Evolutionary conservation across 2,888 invertebrate genomes (phyloP).

Genomic region (Harpalus rubripes): DNA sequence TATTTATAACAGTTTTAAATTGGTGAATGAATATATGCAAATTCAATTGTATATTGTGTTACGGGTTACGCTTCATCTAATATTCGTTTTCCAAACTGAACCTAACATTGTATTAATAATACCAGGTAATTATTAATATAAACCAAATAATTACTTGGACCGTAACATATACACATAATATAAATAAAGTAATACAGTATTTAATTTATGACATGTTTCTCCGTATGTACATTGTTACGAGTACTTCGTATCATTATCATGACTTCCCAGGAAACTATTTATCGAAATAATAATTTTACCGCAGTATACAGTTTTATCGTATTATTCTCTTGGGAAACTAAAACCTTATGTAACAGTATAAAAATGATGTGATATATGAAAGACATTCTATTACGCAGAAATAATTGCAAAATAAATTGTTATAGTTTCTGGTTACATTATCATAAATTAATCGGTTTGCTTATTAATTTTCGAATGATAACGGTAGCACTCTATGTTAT

Average conservation of each 20-base stretch:
- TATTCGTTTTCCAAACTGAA: too few relatives aligned
- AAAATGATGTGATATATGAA: conserved; percentile 30
- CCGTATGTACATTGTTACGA: conserved; percentile 6
- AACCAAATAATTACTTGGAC: too few relatives aligned
- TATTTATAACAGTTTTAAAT: background rate
- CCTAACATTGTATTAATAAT: too few relatives aligned
- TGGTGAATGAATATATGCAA: background rate
- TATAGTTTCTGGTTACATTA: conserved; percentile 19
- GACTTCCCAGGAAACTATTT: conserved; percentile 37
- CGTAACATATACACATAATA: background rate
- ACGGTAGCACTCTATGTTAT: conserved; percentile 9
- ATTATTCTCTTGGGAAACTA: conserved; percentile 41
- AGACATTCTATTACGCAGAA: conserved; percentile 9
- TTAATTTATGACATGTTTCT: conserved; percentile 20
- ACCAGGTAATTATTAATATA: too few relatives aligned
- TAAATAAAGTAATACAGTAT: conserved; percentile 3
- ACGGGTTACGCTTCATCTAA: too few relatives aligned
- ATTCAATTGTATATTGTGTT: background rate
- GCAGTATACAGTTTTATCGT: conserved; percentile 23
- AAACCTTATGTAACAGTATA: conserved; percentile 35
- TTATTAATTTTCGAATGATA: conserved; percentile 38
- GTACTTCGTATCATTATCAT: background rate
- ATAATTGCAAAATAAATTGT: conserved; percentile 26
- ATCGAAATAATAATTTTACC: conserved; percentile 34
- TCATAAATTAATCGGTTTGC: conserved; percentile 19